phyloP scores from a whole-genome alignment of 2,797 vertebrate species.

The Amblyraja radiata region DNA sequence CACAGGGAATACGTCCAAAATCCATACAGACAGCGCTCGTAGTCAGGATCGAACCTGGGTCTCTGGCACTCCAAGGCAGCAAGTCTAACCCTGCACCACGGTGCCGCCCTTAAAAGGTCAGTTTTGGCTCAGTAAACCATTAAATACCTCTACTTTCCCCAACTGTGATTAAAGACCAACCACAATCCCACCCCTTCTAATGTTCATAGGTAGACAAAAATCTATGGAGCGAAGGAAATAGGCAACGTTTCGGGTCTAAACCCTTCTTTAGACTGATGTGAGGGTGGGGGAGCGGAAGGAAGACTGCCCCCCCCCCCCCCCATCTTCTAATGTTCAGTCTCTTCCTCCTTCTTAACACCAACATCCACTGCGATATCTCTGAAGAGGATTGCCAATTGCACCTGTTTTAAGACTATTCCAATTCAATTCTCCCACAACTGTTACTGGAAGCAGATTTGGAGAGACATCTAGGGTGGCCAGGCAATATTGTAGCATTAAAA shows the following conservation, averaged over 20 bases:
- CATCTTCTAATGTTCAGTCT: background rate
- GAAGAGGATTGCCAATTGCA: background rate
- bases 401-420: background rate
- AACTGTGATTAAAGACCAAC: background rate
- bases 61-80: no score
- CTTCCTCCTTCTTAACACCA: background rate
- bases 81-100: no score
- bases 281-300: no score
- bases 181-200: background rate
- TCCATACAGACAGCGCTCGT: no score
- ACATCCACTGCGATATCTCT: background rate
- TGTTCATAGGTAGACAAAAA: no score
- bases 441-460: background rate
- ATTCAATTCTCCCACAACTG: background rate
- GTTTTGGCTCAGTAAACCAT: background rate
- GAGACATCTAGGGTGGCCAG: background rate
- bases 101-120: background rate
- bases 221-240: no score
- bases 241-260: no score
- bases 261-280: no score
- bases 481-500: background rate
- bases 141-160: background rate
- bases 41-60: no score
- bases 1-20: no score
- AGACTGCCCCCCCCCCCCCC: no score